Conservation (phyloP, 1,140 invertebrate species). For the Pogonomyrmex barbatus region DNA sequence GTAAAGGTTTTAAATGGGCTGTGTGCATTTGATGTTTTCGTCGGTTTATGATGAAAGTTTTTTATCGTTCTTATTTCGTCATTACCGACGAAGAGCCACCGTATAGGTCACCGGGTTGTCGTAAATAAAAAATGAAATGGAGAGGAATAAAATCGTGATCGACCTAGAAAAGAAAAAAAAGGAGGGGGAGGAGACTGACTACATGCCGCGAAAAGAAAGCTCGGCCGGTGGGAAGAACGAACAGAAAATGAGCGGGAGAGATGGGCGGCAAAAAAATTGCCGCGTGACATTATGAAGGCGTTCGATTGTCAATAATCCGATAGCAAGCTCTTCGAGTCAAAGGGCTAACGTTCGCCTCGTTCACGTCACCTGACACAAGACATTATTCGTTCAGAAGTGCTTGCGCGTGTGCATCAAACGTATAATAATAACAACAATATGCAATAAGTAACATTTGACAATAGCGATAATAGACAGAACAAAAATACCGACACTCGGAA, state of each 20-base stretch:
- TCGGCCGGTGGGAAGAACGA: slow-evolving; percentile 18
- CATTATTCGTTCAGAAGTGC: slow-evolving; percentile 32
- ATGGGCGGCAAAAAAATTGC: slow-evolving; percentile 42
- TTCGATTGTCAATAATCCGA: slow-evolving; percentile 55
- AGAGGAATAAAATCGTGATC: slow-evolving; percentile 52
- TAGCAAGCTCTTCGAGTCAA: slow-evolving; percentile 6
- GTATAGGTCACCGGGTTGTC: slow-evolving; percentile 2
- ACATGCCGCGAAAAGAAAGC: slow-evolving; percentile 21
- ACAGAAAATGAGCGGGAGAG: slow-evolving; percentile 38
- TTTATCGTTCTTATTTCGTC: not conserved
- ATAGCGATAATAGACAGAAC: not conserved
- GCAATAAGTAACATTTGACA: not conserved
- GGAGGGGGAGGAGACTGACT: not conserved
- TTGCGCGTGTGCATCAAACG: not conserved
- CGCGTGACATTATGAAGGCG: slow-evolving; percentile 52
- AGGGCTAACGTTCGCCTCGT: slow-evolving; percentile 42
- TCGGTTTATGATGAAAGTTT: not conserved
- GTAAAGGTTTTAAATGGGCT: not conserved
- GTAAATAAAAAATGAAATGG: slow-evolving; percentile 54
- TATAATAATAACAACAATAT: slow-evolving; percentile 6
- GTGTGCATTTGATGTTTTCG: not conserved
- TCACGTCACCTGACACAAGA: slow-evolving; percentile 10
- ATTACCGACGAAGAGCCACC: not conserved
- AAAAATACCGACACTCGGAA: not conserved
- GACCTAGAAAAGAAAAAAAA: slow-evolving; percentile 7